phyloP scores from a whole-genome alignment of 2,113 vertebrate genomes.

The Lamprotornis superbus region DNA sequence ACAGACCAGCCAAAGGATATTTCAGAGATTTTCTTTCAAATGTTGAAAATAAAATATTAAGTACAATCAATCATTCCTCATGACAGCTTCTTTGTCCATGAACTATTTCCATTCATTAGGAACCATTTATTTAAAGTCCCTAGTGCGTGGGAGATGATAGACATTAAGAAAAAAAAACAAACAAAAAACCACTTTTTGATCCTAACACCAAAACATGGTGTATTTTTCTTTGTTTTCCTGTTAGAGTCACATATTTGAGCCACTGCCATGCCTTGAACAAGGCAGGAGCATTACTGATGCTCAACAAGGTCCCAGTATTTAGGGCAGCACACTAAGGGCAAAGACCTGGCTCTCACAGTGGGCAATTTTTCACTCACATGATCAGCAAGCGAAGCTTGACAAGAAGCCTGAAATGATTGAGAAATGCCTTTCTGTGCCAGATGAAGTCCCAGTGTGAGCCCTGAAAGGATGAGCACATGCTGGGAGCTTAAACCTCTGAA shows the following conservation, averaged over 20 bases:
- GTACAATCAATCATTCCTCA: not conserved
- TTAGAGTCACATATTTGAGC: not conserved
- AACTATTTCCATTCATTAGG: conserved; percentile 16
- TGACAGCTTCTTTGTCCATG: not conserved
- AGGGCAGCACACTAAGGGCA: not conserved
- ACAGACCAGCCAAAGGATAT: conserved; percentile 11
- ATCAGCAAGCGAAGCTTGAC: not conserved
- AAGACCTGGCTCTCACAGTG: fast-evolving
- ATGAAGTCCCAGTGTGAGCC: not conserved
- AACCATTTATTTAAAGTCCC: not conserved
- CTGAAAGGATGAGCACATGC: not conserved
- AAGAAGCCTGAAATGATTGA: not conserved
- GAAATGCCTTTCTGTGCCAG: not conserved
- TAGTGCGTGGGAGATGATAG: not conserved
- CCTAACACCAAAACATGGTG: not conserved
- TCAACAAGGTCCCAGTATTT: not conserved
- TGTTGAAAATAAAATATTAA: conserved; percentile 40
- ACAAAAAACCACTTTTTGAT: not conserved
- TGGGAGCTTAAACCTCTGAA: not conserved
- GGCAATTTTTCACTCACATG: not conserved
- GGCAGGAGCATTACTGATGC: not conserved
- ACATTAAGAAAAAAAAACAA: not conserved
- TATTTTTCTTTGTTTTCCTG: not conserved
- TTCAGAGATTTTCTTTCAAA: conserved; percentile 29
- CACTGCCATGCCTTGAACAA: not conserved